These are phyloP conservation scores for Hydrolagus colliei DNA, from an alignment of 2,797 vertebrate species.

Conservation along the genomic window DNA sequence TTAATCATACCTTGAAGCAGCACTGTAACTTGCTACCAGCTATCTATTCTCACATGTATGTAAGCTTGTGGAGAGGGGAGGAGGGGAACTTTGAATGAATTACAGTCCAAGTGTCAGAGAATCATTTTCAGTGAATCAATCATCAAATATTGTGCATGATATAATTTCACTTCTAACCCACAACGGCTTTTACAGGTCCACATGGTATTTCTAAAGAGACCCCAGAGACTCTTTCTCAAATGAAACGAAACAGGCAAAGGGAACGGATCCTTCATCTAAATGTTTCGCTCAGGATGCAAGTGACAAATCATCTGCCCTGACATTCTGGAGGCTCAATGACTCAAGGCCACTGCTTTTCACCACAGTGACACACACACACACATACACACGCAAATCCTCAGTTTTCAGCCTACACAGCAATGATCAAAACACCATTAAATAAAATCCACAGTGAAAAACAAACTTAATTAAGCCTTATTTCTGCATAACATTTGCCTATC, in stretches of 20 bases:
- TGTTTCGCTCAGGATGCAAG: neutral
- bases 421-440: no score
- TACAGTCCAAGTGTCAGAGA: neutral
- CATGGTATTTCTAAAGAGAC: no score
- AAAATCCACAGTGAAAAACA: no score
- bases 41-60: no score
- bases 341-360: neutral
- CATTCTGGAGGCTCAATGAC: neutral
- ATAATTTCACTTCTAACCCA: constrained; percentile 7
- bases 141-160: neutral
- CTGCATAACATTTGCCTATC: no score
- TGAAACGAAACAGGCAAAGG: neutral
- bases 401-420: no score
- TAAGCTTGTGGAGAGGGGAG: neutral
- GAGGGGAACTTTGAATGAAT: no score
- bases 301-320: constrained; percentile 3
- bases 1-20: neutral
- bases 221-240: constrained; percentile 3
- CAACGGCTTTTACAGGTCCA: neutral
- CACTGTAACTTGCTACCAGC: no score
- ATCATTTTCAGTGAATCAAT: neutral
- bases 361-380: neutral
- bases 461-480: no score
- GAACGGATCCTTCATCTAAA: no score
- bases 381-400: no score